Evolutionary conservation across 1,140 invertebrate species (phyloP), one percentile per base, ranked within the genome.

Genomic region (Hylyphantes graminicola): DNA sequence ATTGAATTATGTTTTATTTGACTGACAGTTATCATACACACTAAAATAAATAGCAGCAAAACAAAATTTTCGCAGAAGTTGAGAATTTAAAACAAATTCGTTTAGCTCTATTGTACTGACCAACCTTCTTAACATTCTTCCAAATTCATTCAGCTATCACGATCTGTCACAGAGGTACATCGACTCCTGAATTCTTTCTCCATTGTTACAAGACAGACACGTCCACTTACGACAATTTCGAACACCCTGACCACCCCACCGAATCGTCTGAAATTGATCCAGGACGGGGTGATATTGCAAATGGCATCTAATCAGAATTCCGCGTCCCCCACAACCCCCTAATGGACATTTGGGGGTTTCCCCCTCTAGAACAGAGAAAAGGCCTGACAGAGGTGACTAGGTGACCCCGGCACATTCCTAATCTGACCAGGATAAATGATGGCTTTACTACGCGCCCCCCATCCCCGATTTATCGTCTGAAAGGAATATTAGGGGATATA

Each of bases 221-320:
- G 13, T 17, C n/a, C 51, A 70, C 68, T 51, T 51, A 70, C 68
- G 54, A 70, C 68, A 70, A 53, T 70, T 70, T 51, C 68, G 54
- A 19, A 53, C 68, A 70, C 54, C 68, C 68, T n/a, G 63, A 17
- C 68, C 51, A 19, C 51, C 54, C 50, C 68, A 70, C 68, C 48
- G 50, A 70, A 70, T 70, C 68, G 54, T 51, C 68, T 70, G 68
- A 70, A 70, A 70, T 70, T 70, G 68, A 70, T 70, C 68, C 68
- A 53, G 57, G 55, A 57, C 7, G 67, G 50, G 54, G 68, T 35
- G 35, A 70, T 17, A 51, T 12, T 63, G 50, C 80, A 74, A 72
- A 83, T 83, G 70, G 70, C 80, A 83, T 83, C 70, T 83, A 74
- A 74, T 83, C 72, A 83, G 70, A 75, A 83, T 83, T 74, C 80